phyloP scores from a whole-genome alignment of 2,888 invertebrate species.

The Camptogramma bilineatum region DNA sequence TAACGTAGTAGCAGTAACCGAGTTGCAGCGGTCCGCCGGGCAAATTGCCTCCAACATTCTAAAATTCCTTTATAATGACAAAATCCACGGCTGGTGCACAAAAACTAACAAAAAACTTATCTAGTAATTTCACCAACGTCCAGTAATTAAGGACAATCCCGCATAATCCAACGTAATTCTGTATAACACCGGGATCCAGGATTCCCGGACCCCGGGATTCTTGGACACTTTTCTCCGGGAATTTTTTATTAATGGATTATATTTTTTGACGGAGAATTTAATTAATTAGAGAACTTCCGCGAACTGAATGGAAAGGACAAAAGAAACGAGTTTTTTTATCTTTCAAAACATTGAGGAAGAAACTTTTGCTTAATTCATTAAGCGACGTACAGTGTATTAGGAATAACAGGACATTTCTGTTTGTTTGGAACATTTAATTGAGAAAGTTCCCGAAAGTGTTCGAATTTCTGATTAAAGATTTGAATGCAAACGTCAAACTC shows the following conservation, averaged over 20 bases:
- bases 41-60: slow-evolving; percentile 9
- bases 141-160: slow-evolving; percentile 69
- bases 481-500: slow-evolving; percentile 14
- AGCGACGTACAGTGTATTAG: slow-evolving; percentile 23
- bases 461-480: neutral
- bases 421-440: slow-evolving; percentile 30
- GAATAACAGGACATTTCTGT: slow-evolving; percentile 28
- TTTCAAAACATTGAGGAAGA: slow-evolving; percentile 25
- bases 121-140: slow-evolving; percentile 56
- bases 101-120: slow-evolving; percentile 50
- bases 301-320: slow-evolving; percentile 38
- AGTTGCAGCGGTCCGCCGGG: neutral
- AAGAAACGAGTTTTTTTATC: slow-evolving; percentile 34
- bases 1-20: neutral
- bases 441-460: slow-evolving; percentile 22
- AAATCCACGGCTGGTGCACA: slow-evolving; percentile 20
- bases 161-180: slow-evolving; percentile 71
- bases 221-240: slow-evolving; percentile 46
- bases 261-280: slow-evolving; percentile 67
- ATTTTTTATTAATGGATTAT: slow-evolving; percentile 68
- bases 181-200: slow-evolving; percentile 61
- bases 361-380: slow-evolving; percentile 26
- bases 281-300: slow-evolving; percentile 59
- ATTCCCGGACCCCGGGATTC: slow-evolving; percentile 42
- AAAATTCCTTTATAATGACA: slow-evolving; percentile 22